phyloP scores from a whole-genome alignment of 2,888 invertebrate species.

The Leucania comma region DNA sequence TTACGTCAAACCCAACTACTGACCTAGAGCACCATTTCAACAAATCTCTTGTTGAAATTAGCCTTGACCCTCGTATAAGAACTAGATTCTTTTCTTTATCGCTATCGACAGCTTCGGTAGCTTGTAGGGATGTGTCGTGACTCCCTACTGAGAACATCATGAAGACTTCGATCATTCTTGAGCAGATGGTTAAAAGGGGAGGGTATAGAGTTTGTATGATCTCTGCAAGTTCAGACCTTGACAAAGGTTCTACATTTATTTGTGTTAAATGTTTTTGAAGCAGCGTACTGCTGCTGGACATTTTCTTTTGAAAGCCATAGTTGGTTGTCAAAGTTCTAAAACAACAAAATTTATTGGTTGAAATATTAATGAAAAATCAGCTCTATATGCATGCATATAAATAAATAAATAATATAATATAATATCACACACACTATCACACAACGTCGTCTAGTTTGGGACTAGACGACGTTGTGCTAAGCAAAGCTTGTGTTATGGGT shows the following conservation, averaged over 20 bases:
- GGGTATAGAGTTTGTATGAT: constrained; percentile 94
- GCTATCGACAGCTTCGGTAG: constrained; percentile 73
- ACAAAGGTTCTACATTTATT: constrained; percentile 95
- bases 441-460: too few species aligned
- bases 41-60: constrained; percentile 96
- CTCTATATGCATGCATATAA: too few species aligned
- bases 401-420: too few species aligned
- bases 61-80: constrained; percentile 89
- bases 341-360: constrained; percentile 50
- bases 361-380: constrained; percentile 1
- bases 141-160: constrained; percentile 94
- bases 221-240: constrained; percentile 93
- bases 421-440: too few species aligned
- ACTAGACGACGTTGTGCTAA: too few species aligned
- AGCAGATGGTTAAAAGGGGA: constrained; percentile 93
- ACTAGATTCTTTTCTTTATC: constrained; percentile 72
- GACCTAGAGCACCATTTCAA: constrained; percentile 97
- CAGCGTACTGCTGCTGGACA: constrained; percentile 92
- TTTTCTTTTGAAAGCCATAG: constrained; percentile 91
- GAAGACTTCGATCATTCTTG: constrained; percentile 95
- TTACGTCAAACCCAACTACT: constrained; percentile 93
- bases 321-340: constrained; percentile 91
- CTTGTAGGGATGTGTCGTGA: constrained; percentile 89
- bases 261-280: constrained; percentile 96
- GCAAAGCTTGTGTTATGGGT: too few species aligned